These are phyloP conservation scores for Drosophila sp. DNA, from an alignment of 1,140 invertebrate species.

Conservation along the genomic window DNA sequence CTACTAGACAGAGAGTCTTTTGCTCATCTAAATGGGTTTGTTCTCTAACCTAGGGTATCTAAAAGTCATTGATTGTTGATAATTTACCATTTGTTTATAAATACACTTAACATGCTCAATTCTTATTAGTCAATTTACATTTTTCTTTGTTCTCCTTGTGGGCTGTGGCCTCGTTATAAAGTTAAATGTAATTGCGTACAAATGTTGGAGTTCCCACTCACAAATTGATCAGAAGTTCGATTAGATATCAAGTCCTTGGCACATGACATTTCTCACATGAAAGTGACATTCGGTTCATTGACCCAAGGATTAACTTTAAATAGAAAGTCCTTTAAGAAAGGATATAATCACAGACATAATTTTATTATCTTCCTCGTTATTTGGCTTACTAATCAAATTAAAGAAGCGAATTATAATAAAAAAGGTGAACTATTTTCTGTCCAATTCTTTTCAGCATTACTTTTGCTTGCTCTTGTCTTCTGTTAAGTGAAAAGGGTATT, in stretches of 20 bases:
- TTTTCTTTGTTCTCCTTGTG: not conserved
- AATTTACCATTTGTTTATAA: conserved; percentile 11
- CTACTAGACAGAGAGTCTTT: too few relatives aligned
- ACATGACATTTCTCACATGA: conserved; percentile 19
- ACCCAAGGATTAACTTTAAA: conserved; percentile 13
- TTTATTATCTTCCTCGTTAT: too few relatives aligned
- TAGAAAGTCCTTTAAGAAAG: too few relatives aligned
- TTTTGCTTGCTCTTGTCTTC: not conserved
- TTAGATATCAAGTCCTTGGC: conserved; percentile 13
- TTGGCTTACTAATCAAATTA: too few relatives aligned
- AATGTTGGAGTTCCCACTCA: conserved; percentile 31
- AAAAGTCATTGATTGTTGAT: too few relatives aligned
- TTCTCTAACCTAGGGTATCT: not conserved
- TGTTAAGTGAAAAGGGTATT: conserved; percentile 58
- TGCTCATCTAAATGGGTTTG: too few relatives aligned
- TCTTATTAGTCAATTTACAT: not conserved
- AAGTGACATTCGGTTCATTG: not conserved
- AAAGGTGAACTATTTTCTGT: not conserved
- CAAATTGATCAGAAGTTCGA: conserved; percentile 22
- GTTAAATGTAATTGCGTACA: conserved; percentile 37
- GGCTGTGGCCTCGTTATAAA: not conserved
- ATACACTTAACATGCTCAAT: conserved; percentile 5
- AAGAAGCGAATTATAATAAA: not conserved
- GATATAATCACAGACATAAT: too few relatives aligned
- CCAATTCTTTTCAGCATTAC: too few relatives aligned